phyloP scores from a whole-genome alignment of 2,888 invertebrate species.

The Agrypnus murinus region DNA sequence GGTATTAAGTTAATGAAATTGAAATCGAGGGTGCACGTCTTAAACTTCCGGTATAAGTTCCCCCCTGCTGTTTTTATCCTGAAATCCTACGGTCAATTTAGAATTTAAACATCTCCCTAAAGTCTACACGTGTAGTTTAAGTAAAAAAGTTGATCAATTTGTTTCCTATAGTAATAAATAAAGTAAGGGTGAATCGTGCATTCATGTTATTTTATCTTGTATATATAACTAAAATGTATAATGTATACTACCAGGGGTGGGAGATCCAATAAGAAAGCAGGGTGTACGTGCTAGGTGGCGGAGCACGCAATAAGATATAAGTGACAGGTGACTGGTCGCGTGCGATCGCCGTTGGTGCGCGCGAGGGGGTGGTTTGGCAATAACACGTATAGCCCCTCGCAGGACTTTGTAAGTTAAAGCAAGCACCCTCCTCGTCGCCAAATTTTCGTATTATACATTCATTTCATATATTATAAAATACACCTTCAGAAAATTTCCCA shows the following conservation, averaged over 20 bases:
- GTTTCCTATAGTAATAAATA: slow-evolving; percentile 35
- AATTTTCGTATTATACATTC: slow-evolving; percentile 30
- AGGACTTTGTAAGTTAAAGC: slow-evolving; percentile 15
- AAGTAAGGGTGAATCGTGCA: slow-evolving; percentile 44
- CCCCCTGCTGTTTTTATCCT: background rate
- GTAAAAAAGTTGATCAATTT: slow-evolving; percentile 27
- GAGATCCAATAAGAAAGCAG: slow-evolving; percentile 51
- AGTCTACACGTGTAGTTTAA: slow-evolving; percentile 25
- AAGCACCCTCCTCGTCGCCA: background rate
- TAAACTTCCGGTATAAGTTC: slow-evolving; percentile 4
- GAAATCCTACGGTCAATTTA: slow-evolving; percentile 19
- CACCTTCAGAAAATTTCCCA: background rate
- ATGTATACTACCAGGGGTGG: slow-evolving; percentile 38
- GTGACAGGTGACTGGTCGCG: slow-evolving; percentile 66
- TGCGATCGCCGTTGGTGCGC: slow-evolving; percentile 57
- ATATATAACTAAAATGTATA: slow-evolving; percentile 51
- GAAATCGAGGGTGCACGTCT: slow-evolving; percentile 34
- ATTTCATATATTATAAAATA: background rate
- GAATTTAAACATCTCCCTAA: slow-evolving; percentile 6
- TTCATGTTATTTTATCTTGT: slow-evolving; percentile 48
- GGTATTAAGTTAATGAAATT: slow-evolving; percentile 40
- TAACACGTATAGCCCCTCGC: slow-evolving; percentile 39
- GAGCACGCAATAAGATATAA: slow-evolving; percentile 66
- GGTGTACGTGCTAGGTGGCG: slow-evolving; percentile 57
- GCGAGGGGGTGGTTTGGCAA: slow-evolving; percentile 42